phyloP scores from a whole-genome alignment of 2,113 vertebrate genomes.

The Microcebus tavaratra region DNA sequence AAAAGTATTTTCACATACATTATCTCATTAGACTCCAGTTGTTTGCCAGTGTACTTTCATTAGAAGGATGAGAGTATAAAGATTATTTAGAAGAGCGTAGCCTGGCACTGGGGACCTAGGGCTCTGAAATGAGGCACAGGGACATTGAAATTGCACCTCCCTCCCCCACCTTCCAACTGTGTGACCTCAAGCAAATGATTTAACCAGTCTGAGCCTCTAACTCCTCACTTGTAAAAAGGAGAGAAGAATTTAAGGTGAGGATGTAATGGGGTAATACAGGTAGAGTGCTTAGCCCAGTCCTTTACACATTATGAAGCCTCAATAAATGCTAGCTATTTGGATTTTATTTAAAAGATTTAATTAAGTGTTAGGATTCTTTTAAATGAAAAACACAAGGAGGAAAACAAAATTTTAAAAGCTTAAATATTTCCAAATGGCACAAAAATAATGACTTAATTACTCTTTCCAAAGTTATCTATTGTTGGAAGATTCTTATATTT shows the following conservation, averaged over 20 bases:
- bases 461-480: background rate
- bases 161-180: background rate
- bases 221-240: slow-evolving; percentile 4
- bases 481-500: background rate
- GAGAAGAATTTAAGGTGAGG: slow-evolving; percentile 16
- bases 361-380: background rate
- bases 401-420: slow-evolving; percentile 32
- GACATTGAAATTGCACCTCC: background rate
- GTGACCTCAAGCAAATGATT: slow-evolving; percentile 1
- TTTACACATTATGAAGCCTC: background rate
- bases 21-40: slow-evolving; percentile 51
- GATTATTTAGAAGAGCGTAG: background rate
- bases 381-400: background rate
- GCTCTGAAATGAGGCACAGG: background rate
- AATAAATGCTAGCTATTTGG: slow-evolving; percentile 16
- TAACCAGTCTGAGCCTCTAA: background rate
- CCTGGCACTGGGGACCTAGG: background rate
- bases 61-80: background rate
- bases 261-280: background rate
- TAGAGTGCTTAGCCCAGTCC: background rate
- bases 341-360: slow-evolving; percentile 27
- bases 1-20: slow-evolving; percentile 55
- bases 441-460: background rate
- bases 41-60: slow-evolving; percentile 36
- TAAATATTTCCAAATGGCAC: slow-evolving; percentile 18